Evolutionary conservation across 2,888 invertebrate species (phyloP).

Genomic region (Melieria picta): DNA sequence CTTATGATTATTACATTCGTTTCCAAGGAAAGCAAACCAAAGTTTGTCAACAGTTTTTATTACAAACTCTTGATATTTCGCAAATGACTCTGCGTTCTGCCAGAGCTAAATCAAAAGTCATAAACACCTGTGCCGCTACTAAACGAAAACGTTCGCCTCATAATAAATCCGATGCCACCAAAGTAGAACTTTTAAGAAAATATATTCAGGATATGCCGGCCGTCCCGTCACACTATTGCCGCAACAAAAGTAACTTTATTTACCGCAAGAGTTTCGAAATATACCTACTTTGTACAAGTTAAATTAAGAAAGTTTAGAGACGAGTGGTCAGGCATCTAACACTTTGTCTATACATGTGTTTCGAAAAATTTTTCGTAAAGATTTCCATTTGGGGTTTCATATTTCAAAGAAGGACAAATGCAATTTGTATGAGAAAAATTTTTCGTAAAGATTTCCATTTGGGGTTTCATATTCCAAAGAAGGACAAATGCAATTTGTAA

Average conservation of each 20-base stretch:
- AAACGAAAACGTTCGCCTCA: neutral
- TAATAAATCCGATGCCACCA: neutral
- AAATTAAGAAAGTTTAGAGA: neutral
- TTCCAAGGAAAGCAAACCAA: neutral
- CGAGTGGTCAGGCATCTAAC: neutral
- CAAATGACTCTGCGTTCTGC: neutral
- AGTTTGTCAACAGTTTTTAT: neutral
- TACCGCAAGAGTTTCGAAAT: neutral
- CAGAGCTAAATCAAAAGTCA: neutral
- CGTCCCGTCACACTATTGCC: neutral
- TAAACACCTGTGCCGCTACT: neutral
- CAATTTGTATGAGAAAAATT: constrained; percentile 9
- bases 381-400: constrained; percentile 16
- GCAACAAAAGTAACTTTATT: neutral
- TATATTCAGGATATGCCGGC: neutral
- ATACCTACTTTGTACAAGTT: neutral
- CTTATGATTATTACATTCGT: neutral
- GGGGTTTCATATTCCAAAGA: constrained; percentile 18
- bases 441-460: constrained; percentile 8
- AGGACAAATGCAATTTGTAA: constrained; percentile 19
- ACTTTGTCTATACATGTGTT: constrained; percentile 8
- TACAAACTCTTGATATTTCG: neutral
- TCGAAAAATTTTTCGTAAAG: constrained; percentile 8
- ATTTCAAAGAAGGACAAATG: constrained; percentile 24
- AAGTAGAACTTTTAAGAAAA: neutral